Evolutionary conservation across 2,113 vertebrate genomes (phyloP).

Genomic region (Tautogolabrus adspersus): DNA sequence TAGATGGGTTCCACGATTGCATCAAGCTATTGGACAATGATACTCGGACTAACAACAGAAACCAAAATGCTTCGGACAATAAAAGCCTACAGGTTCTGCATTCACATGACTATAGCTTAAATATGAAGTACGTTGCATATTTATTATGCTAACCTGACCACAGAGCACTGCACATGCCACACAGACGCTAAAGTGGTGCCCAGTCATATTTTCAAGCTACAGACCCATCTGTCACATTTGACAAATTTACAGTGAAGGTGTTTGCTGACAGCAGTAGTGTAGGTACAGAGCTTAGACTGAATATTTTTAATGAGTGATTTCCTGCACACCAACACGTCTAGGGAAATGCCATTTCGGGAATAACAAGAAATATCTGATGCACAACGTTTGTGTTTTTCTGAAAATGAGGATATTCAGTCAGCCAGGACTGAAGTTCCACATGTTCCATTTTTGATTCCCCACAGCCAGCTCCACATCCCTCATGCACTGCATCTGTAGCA

Average conservation of each 20-base stretch:
- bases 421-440: constrained; percentile 46
- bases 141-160: too few species aligned
- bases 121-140: too few species aligned
- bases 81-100: too few species aligned
- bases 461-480: constrained; percentile 29
- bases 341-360: constrained; percentile 32
- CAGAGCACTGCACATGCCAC: too few species aligned
- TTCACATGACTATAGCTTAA: too few species aligned
- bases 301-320: constrained; percentile 47
- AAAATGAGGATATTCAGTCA: constrained; percentile 59
- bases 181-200: too few species aligned
- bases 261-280: constrained; percentile 3
- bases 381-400: constrained; percentile 20
- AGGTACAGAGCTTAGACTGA: constrained; percentile 24
- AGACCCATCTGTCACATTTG: too few species aligned
- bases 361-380: constrained; percentile 47
- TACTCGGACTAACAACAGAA: too few species aligned
- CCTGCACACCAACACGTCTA: constrained; percentile 32
- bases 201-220: neutral
- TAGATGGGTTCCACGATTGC: too few species aligned
- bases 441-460: constrained; percentile 40
- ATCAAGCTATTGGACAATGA: too few species aligned
- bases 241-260: neutral
- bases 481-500: constrained; percentile 26
- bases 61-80: too few species aligned